Conservation (phyloP, 2,113 vertebrate genomes). For the Malurus melanocephalus region DNA sequence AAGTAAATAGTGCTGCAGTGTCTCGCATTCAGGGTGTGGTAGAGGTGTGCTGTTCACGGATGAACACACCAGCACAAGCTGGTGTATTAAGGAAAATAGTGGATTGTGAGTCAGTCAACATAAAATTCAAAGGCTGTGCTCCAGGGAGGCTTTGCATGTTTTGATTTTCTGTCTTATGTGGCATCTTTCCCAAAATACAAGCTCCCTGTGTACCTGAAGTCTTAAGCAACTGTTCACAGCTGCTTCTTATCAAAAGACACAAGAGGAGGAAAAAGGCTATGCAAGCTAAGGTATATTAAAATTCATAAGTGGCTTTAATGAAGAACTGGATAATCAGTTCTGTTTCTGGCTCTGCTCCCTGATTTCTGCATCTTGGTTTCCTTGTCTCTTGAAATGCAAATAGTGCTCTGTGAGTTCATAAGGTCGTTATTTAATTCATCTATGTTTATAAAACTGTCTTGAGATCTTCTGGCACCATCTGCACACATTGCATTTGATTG, state of each 20-base stretch:
- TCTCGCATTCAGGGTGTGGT: neutral
- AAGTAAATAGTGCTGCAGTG: neutral
- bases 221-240: slow-evolving; percentile 4
- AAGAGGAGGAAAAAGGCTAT: neutral
- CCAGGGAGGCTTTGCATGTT: neutral
- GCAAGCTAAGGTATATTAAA: slow-evolving; percentile 11
- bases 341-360: slow-evolving; percentile 32
- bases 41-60: neutral
- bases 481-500: slow-evolving; percentile 39
- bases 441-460: slow-evolving; percentile 49
- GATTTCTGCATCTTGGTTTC: slow-evolving; percentile 32
- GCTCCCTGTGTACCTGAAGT: slow-evolving; percentile 18
- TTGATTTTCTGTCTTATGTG: slow-evolving; percentile 8
- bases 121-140: slow-evolving; percentile 3
- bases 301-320: slow-evolving; percentile 15
- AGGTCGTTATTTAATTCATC: slow-evolving; percentile 49
- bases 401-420: slow-evolving; percentile 30
- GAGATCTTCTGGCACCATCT: slow-evolving; percentile 51
- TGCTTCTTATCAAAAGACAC: neutral
- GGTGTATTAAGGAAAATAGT: neutral
- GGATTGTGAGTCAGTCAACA: neutral
- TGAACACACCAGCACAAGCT: neutral
- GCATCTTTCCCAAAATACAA: neutral
- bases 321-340: slow-evolving; percentile 41
- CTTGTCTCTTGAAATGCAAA: slow-evolving; percentile 54